Conservation (phyloP, 2,888 invertebrate genomes). For the Polydrusus tereticollis region DNA sequence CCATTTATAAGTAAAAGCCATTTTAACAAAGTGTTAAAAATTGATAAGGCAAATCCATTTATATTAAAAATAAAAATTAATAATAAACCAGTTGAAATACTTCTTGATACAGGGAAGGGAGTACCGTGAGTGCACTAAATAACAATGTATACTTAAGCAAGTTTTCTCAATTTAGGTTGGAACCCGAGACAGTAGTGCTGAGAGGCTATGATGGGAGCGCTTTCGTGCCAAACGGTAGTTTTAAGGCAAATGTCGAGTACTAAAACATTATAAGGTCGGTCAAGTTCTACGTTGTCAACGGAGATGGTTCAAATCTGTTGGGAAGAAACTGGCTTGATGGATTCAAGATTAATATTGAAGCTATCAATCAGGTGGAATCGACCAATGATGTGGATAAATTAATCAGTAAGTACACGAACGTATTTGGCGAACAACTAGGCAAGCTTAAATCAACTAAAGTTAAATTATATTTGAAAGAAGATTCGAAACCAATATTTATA, state of each 20-base stretch:
- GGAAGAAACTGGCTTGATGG: slow-evolving; percentile 31
- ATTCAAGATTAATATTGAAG: slow-evolving; percentile 14
- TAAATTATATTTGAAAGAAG: slow-evolving; percentile 4
- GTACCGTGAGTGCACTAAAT: neutral
- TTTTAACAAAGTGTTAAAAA: neutral
- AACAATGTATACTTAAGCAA: neutral
- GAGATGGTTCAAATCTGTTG: slow-evolving; percentile 16
- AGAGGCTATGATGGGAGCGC: slow-evolving; percentile 4
- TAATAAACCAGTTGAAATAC: neutral
- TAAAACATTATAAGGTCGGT: neutral
- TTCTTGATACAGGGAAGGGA: slow-evolving; percentile 9
- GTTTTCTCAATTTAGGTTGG: slow-evolving; percentile 11
- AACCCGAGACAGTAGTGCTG: neutral
- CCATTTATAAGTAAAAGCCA: no score
- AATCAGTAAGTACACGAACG: slow-evolving; percentile 4
- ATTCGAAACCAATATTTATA: slow-evolving; percentile 34
- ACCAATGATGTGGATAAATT: slow-evolving; percentile 17
- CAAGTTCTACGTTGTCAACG: neutral
- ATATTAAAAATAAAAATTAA: neutral
- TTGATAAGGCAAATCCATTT: neutral
- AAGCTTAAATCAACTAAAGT: slow-evolving; percentile 19
- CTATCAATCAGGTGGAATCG: neutral
- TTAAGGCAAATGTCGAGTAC: neutral
- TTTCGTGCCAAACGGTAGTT: slow-evolving; percentile 6
- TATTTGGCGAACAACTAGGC: slow-evolving; percentile 33